Base-by-base conservation (phyloP, 2,888 invertebrate species). In the Tromatobia lineatoria region DNA sequence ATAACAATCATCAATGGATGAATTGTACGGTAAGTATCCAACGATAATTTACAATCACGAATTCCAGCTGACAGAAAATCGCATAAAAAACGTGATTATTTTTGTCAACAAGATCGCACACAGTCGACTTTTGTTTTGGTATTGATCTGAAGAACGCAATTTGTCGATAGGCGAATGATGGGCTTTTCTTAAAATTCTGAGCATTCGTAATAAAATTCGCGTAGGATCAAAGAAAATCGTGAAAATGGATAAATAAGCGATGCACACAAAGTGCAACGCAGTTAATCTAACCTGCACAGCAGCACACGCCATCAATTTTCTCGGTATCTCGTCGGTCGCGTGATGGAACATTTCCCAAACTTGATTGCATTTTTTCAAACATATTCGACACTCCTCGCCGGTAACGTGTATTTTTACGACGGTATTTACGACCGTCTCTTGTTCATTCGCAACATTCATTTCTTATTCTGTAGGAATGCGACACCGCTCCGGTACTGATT, bases 271-370 rank as follows among this genome's bases (percentile, higher is more conserved):
- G 18, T 61, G 29, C 8, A 61, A 77, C 59, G 74, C 13, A 10
- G 15, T 11, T 69, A 74, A 81, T 76, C 90, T 92, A 92, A 92
- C 92, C 92, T 92, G 91, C 73, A 92, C 90, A 11, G 90, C 89
- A 80, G 92, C 92, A 74, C 91, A 88, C 50, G 91, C 91, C 91
- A 91, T 91, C 73, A 92, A 86, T 87, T 92, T 92, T 74, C 82
- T 81, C 38, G 89, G 80, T 80, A 92, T 87, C 64, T 88, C 87
- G 47, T 88, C 86, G 74, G 87, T 87, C 79, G 88, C 87, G 71
- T 82, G 85, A 75, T 79, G 75, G 80, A 92, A 92, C n/a, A 92
- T 83, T 81, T 90, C 87, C 87, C 90, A 90, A 61, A 85, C 82
- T 61, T 90, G 86, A n/a, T 80, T 84, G 74, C 89, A 88, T 82